Base-by-base conservation (phyloP, 1,140 invertebrate genomes). In the Leptoteleia sp. region DNA sequence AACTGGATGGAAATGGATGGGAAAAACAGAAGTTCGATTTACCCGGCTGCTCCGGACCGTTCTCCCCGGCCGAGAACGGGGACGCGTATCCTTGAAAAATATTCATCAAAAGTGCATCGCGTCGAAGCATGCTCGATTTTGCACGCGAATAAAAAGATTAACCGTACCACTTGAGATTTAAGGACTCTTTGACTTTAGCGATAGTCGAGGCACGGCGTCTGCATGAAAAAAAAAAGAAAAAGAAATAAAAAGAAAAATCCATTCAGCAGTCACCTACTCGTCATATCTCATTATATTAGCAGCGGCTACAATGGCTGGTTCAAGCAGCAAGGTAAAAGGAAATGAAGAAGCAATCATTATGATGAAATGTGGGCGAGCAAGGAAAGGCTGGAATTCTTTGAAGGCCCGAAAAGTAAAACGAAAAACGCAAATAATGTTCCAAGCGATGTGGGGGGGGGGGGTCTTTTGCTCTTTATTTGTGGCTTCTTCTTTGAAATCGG, bases 261-360 rank as follows among this genome's bases (percentile, higher is more conserved):
- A 77, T 71, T 77, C 75, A 77, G 48, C 50, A 65, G 75, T 70
- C 59, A 77, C 52, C 75, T 65, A 59, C 64, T 71, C 65, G 75
- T 65, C 75, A 71, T 64, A 71, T 68, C 65, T 77, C 65, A 77
- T 77, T 77, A 70, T 59, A 65, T 76, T 77, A 70, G 57, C 38
- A 61, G 29, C 47, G 3, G 31, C 29, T 42, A 76, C 47, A 76
- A 76, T 68, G 47, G 55, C 48, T 38, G n/a, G 42, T 55, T 62
- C 40, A 52, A 15, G 40, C 33, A 47, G 40, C 45, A 45, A 43
- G 31, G 38, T 40, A 35, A 62, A 68, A 62, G 55, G 43, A 76
- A 76, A 64, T 68, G 37, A 54, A 76, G 62, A 22, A 68, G 62
- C 19, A 54, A 76, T 76, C 52, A 31, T 59, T 52, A 22, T 19